Base-by-base conservation (phyloP, 2,113 vertebrate genomes). In the Datnioides undecimradiatus region DNA sequence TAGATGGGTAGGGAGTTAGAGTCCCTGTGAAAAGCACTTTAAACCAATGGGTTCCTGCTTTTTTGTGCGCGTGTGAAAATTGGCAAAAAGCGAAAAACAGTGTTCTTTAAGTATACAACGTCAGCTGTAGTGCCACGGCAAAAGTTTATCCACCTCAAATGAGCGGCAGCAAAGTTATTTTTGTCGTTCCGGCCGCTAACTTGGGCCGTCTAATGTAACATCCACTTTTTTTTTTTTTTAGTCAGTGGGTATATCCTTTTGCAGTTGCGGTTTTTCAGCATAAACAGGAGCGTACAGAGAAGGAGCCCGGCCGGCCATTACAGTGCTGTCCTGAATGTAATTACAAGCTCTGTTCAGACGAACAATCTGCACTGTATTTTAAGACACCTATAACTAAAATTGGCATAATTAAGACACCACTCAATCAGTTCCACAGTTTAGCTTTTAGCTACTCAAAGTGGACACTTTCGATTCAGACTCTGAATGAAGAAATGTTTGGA, bases 121-220 rank as follows among this genome's bases (percentile, higher is more conserved):
- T 38, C 34, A 5, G 67, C n/a, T 21, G 34, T 4, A 11, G 27
- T 73, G 54, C 52, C 40, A 62, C 29, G 52, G 69, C 27, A 75
- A 84, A 75, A 64, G 52, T 84, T 46, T 60, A 71, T 81, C 62
- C 67, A 79, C 73, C 69, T 71, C 58, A 68, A 82, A 82, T 81
- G 55, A 76, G 80, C 82, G 76, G 84, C 85, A 80, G 70, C 48
- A 85, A 80, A 87, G 88, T 90, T 91, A 91, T 91, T 91, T 92
- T 80, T 86, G 73, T 81, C 85, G 12, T 80, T 86, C 83, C 69
- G 40, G 85, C 83, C 78, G 69, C 82, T 84, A 78, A 89, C 63
- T 87, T 79, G 62, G 66, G 69, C 64, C 63, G 65, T 52, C 49
- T 73, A 45, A 80, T 82, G 76, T 58, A 88, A 92, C 90, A 91